Evolutionary conservation across 2,113 vertebrate species (phyloP), one percentile per base, ranked within the genome.

Genomic region (Apaloderma vittatum): DNA sequence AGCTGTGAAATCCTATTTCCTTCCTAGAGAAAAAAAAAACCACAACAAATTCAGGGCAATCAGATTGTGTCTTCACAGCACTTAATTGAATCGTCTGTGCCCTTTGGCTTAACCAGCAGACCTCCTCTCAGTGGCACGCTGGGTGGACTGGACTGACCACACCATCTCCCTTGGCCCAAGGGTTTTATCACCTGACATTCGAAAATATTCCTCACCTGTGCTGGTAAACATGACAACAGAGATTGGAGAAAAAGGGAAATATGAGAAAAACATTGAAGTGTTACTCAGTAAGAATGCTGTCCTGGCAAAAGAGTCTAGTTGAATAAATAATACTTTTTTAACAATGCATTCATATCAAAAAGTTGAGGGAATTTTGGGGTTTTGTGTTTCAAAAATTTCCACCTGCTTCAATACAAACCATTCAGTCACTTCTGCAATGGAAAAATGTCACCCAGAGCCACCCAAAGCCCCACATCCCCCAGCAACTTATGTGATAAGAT

Each of bases 51-150:
- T 78, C 21, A 65, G 67, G 24, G 32, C 70, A n/a, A n/a, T n/a
- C n/a, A 58, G 26, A 40, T 8, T 58, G n/a, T 40, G 36, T 40
- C 21, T 57, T 58, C 45, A 58, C 15, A 74, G 43, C 48, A 51
- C 67, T 79, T 51, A 21, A 55, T 77, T 0, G 1, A 61, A 46
- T 17, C 0, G 1, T 32, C 66, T 68, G 26, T 62, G 54, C 45
- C 32, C 36, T 77, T 34, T 1, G 2, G 61, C 32, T 76, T 67
- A 67, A 63, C 8, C 11, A 66, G 61, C 46, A 87, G 54, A 27
- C 65, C 57, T 90, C 76, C 65, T 45, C 40, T 37, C 34, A 51
- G 49, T 1, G 2, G 49, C 58, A 78, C 24, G 34, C 20, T 0
- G 1, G 48, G 40, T 8, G 2, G 48, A 43, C 23, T 67, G 51